Conservation (phyloP, 2,797 vertebrate genomes). For the Galago senegalensis region DNA sequence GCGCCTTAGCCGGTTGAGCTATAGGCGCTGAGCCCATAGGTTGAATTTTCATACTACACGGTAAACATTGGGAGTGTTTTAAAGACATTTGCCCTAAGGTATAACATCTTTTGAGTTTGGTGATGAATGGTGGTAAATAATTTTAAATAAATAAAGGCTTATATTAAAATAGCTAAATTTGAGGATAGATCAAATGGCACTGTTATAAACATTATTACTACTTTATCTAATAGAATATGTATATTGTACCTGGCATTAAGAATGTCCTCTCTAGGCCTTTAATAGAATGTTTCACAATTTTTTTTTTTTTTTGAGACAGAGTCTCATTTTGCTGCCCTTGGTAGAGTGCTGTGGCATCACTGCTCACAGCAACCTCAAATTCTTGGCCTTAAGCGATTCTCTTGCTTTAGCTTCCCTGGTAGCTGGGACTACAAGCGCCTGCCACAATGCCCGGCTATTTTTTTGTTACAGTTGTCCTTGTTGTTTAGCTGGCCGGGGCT, state of each 20-base stretch:
- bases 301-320: too few relatives aligned
- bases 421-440: too few relatives aligned
- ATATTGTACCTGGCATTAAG: background rate
- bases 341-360: too few relatives aligned
- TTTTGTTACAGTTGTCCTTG: too few relatives aligned
- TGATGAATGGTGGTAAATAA: background rate
- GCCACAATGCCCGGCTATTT: too few relatives aligned
- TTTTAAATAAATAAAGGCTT: conserved; percentile 48
- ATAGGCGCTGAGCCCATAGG: background rate
- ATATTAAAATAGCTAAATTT: conserved; percentile 34
- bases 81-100: conserved; percentile 12
- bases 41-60: conserved; percentile 47
- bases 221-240: conserved; percentile 15
- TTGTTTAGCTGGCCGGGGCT: too few relatives aligned
- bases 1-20: too few relatives aligned
- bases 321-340: too few relatives aligned
- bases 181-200: background rate
- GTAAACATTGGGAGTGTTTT: conserved; percentile 1
- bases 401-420: too few relatives aligned
- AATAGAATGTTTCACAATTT: background rate
- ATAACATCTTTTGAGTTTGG: conserved; percentile 49
- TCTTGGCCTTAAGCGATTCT: too few relatives aligned
- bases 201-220: background rate
- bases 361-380: too few relatives aligned
- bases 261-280: background rate